Evolutionary conservation across 2,888 invertebrate species (phyloP), one percentile per base, ranked within the genome.

Genomic region (Ferdinandea cuprea): DNA sequence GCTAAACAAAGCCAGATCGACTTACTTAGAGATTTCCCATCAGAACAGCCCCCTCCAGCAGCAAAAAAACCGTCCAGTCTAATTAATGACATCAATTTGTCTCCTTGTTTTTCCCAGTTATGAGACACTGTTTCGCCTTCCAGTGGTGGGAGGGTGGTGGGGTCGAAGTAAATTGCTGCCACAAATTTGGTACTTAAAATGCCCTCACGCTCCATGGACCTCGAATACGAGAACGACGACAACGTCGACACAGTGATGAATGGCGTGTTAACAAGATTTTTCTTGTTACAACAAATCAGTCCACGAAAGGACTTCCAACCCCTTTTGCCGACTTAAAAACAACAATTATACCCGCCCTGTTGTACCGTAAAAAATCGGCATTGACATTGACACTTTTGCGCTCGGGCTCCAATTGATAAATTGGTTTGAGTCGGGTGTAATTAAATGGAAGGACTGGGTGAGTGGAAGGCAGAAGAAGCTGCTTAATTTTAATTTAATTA

Each of bases 251-350:
- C 37, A 8, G 89, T 90, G 90, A 90, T 90, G 89, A 90, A 90
- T 90, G 88, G 89, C 88, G 87, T 88, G 90, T 90, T 89, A 90
- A 89, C 90, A 89, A 89, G 90, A 90, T 90, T 90, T 89, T 88
- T 87, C 88, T 89, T 58, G 63, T 83, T 73, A 78, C 63, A 13
- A 78, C 68, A 61, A 78, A 83, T 73, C 78, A 78, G 37, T 59
- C 72, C 44, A 32, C 19, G 9, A 5, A 13, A 28, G 28, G 15
- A 30, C 9, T 19, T 46, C 44, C 74, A 80, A 66, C 76, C 72
- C 61, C 71, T 66, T 66, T 46, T n/a, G 15, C 15, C 19, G 30
- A 11, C 25, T 6, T 19, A 13, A 44, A 13, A 46, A 46, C 77
- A 56, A 11, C 80, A 69, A 74, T 65, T 65, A 63, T 56, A 15